A percentile compares a stretch with the other conserved stretches of the same genome.
Evolutionary conservation across 2,797 vertebrate genomes (phyloP).

Genomic region (Melanogrammus aeglefinus): DNA sequence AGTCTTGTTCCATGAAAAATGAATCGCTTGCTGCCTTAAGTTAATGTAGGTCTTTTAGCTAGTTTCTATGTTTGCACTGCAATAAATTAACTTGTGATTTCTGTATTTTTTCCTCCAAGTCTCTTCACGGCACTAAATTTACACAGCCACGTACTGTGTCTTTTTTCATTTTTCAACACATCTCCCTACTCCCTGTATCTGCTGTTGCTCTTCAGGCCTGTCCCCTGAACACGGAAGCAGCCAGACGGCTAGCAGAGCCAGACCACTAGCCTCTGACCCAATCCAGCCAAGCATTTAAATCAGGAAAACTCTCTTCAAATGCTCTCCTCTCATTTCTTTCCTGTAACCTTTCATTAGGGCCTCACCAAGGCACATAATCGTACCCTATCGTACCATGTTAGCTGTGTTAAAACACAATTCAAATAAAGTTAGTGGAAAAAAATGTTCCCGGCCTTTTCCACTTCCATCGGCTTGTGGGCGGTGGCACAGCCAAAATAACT

Average conservation of each 20-base stretch:
- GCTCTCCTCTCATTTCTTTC: not conserved
- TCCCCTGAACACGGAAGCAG: conserved; percentile 29
- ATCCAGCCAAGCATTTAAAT: not conserved
- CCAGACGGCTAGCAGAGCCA: not conserved
- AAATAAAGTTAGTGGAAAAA: not conserved
- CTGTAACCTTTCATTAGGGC: not conserved
- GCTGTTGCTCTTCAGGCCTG: conserved; percentile 20
- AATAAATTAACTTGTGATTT: not conserved
- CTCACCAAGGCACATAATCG: not conserved
- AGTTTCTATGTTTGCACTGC: not conserved
- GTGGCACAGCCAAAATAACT: too few species aligned
- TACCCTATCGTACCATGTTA: not conserved
- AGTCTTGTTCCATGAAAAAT: not conserved
- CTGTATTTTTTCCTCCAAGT: not conserved
- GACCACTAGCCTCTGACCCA: not conserved
- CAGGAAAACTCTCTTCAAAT: not conserved
- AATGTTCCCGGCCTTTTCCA: too few species aligned
- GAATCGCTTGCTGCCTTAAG: not conserved
- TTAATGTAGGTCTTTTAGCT: not conserved
- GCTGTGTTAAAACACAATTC: not conserved
- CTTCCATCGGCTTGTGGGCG: too few species aligned
- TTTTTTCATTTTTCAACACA: not conserved
- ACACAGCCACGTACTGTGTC: not conserved
- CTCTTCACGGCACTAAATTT: not conserved
- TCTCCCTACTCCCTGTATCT: not conserved